phyloP scores from a whole-genome alignment of 2,888 invertebrate species.

The Thymelicus sylvestris region DNA sequence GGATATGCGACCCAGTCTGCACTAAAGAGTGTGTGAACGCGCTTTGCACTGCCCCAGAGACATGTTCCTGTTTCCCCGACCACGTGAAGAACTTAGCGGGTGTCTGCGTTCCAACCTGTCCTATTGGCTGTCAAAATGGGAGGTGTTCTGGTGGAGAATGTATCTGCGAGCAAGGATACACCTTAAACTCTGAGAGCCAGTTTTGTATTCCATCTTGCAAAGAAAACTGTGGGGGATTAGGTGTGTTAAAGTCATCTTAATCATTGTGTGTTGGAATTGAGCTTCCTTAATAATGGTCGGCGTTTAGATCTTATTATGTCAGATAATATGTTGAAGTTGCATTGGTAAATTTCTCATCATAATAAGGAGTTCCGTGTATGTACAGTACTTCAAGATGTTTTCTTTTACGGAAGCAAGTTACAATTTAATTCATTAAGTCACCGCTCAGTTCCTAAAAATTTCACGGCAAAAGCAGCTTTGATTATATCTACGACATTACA shows the following conservation, averaged over 20 bases:
- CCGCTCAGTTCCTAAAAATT: too few relatives aligned
- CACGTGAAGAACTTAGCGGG: conserved; percentile 82
- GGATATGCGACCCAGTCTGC: conserved; percentile 86
- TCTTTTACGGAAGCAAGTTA: too few relatives aligned
- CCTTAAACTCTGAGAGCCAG: conserved; percentile 81
- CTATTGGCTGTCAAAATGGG: conserved; percentile 88
- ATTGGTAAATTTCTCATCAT: too few relatives aligned
- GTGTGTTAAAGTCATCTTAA: conserved; percentile 49
- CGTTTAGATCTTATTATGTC: too few relatives aligned
- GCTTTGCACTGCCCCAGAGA: conserved; percentile 86
- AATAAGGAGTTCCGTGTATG: too few relatives aligned
- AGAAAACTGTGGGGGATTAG: conserved; percentile 78
- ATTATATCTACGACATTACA: too few relatives aligned
- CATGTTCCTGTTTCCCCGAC: conserved; percentile 86
- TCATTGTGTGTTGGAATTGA: too few relatives aligned
- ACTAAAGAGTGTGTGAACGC: conserved; percentile 86
- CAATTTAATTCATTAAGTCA: too few relatives aligned
- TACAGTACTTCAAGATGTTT: too few relatives aligned
- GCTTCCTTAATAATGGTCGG: too few relatives aligned
- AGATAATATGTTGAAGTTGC: too few relatives aligned
- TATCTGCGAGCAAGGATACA: conserved; percentile 86
- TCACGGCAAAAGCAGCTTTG: too few relatives aligned
- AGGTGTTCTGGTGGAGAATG: conserved; percentile 86
- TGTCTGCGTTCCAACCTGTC: conserved; percentile 87
- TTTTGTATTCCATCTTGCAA: conserved; percentile 86